A percentile compares a stretch with the other conserved stretches of the same genome.
phyloP scores from a whole-genome alignment of 2,888 invertebrate genomes.

The Drosophila peninsularis region DNA sequence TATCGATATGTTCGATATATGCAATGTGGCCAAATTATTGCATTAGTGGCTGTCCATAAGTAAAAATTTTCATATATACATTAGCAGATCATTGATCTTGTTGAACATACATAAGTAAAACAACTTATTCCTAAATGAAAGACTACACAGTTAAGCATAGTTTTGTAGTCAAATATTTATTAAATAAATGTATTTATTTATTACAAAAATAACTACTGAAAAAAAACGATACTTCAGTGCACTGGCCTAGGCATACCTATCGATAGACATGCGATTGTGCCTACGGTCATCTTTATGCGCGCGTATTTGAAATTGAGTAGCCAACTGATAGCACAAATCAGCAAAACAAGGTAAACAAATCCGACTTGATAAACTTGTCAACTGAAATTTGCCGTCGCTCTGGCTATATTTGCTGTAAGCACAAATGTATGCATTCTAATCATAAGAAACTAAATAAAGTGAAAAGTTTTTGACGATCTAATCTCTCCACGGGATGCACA shows the following conservation, averaged over 20 bases:
- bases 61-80: background rate
- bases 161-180: too few species aligned
- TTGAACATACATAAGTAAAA: too few species aligned
- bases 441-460: conserved; percentile 21
- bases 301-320: conserved; percentile 34
- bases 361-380: conserved; percentile 19
- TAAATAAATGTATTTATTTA: too few species aligned
- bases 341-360: conserved; percentile 27
- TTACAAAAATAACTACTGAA: background rate
- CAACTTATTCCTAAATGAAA: too few species aligned
- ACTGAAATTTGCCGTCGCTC: conserved; percentile 28
- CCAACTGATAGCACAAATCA: conserved; percentile 11
- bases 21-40: background rate
- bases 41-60: background rate
- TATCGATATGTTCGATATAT: conserved; percentile 23
- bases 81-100: too few species aligned
- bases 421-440: conserved; percentile 41
- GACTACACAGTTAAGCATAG: too few species aligned
- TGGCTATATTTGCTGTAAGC: conserved; percentile 37
- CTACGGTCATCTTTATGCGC: background rate
- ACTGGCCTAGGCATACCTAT: background rate
- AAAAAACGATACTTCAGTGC: background rate
- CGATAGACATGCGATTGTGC: background rate
- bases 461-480: conserved; percentile 43
- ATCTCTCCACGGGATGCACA: conserved; percentile 58